Base-by-base conservation (phyloP, 2,797 vertebrate genomes). In the Clarias fuscus region DNA sequence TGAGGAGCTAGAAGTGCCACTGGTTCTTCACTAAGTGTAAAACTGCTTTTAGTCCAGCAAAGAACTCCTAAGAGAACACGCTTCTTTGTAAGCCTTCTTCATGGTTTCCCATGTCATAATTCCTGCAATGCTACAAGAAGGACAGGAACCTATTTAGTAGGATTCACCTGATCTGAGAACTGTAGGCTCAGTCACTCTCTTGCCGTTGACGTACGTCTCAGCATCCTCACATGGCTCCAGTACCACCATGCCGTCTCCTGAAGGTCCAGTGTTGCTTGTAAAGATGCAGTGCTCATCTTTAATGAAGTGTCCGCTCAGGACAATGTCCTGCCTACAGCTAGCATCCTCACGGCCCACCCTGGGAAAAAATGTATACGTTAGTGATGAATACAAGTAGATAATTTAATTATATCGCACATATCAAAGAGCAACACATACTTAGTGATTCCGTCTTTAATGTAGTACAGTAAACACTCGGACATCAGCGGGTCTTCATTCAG, bases 401-500 rank as follows among this genome's bases (percentile, higher is more conserved):
- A 30, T 20, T 24, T 59, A 20, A 18, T 58, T 24, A 11, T 37
- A 56, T 13, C 13, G 33, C 11, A 43, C 7, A 61, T 1, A 59
- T 61, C 3, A 64, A 83, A 58, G 37, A 14, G 0, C 3, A 61
- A 59, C 14, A 14, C 93, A 94, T 92, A 99, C 98, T 99, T 98
- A 75, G 98, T 99, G 87, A 95, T 95, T 78, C 98, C 98, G 0
- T 99, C 98, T 95, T 99, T 99, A 92, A 99, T 99, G 92, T 99
- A 99, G 92, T 99, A 99, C 30, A 99, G 95, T 70, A 99, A 96
- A 88, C 98, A 99, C 91, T 99, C 98, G 0, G 98, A 99, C 98
- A 99, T 99, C 88, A 99, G 94, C 0, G 98, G 98, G 86, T 99
- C 98, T 91, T 99, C 98, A 0, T 99, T 99, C 87, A 99, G 95